Evolutionary conservation across 1,140 invertebrate species (phyloP).

Genomic region (Gonioctena quinquepunctata): DNA sequence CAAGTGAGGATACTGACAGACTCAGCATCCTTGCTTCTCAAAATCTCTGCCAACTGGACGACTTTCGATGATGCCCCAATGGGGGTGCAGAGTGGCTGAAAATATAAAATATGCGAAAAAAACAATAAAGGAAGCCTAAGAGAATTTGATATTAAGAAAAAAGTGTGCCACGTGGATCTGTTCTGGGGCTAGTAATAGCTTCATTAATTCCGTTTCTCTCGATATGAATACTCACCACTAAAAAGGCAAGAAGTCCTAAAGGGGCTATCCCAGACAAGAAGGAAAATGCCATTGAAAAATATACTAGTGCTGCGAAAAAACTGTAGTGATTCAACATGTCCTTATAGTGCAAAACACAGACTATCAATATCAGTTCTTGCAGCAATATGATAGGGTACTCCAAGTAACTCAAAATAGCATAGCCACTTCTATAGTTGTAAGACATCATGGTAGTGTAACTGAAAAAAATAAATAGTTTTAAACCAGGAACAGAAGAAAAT

Average conservation of each 20-base stretch:
- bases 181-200: no score
- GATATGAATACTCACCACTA: slow-evolving; percentile 70
- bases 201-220: no score
- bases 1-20: slow-evolving; percentile 69
- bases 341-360: slow-evolving; percentile 66
- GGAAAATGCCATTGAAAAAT: slow-evolving; percentile 57
- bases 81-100: slow-evolving; percentile 70
- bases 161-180: no score
- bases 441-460: slow-evolving; percentile 72
- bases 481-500: no score
- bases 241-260: slow-evolving; percentile 60
- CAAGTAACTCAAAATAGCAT: slow-evolving; percentile 70
- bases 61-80: slow-evolving; percentile 72
- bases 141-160: no score
- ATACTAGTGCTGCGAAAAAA: slow-evolving; percentile 54
- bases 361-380: slow-evolving; percentile 70
- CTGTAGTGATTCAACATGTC: slow-evolving; percentile 56
- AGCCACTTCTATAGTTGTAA: slow-evolving; percentile 72
- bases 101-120: slow-evolving; percentile 41
- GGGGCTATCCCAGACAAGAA: slow-evolving; percentile 62
- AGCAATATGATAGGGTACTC: slow-evolving; percentile 73
- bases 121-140: no score
- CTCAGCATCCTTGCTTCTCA: slow-evolving; percentile 65
- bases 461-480: no score
- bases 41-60: slow-evolving; percentile 67